phyloP scores from a whole-genome alignment of 2,888 invertebrate species.

The Dasypolia templi region DNA sequence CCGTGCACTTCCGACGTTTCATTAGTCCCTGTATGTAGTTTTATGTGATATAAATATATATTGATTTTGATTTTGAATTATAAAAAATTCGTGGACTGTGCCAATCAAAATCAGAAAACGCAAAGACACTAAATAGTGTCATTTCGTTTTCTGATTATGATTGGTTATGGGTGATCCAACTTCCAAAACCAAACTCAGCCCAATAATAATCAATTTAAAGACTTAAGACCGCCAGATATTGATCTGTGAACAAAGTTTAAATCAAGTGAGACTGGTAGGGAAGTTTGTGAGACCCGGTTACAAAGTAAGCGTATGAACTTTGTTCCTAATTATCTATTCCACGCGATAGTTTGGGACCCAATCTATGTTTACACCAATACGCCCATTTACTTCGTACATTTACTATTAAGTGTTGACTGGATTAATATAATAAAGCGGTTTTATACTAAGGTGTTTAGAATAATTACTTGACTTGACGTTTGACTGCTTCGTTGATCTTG shows the following conservation, averaged over 20 bases:
- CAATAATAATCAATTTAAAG: conserved; percentile 56
- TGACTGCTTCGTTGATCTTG: too few relatives aligned
- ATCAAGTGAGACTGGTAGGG: conserved; percentile 30
- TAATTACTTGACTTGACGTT: too few relatives aligned
- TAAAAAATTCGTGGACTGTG: background rate
- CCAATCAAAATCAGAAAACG: conserved; percentile 1
- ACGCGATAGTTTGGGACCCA: conserved; percentile 72
- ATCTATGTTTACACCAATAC: conserved; percentile 71
- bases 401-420: conserved; percentile 23
- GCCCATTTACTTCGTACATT: conserved; percentile 23
- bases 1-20: too few relatives aligned
- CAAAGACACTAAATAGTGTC: background rate
- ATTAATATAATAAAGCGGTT: background rate
- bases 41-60: too few relatives aligned
- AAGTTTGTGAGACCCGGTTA: conserved; percentile 43
- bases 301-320: conserved; percentile 64
- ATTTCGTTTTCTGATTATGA: too few relatives aligned
- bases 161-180: too few relatives aligned
- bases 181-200: conserved; percentile 56
- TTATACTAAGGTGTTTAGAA: background rate
- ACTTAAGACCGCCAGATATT: conserved; percentile 45
- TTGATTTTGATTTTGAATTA: background rate
- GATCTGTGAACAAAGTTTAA: conserved; percentile 48
- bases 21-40: too few relatives aligned
- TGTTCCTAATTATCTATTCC: conserved; percentile 70